These are phyloP conservation scores for Galaxea fascicularis DNA, from an alignment of 92 coral and sea anemone genomes.

Conservation along the genomic window DNA sequence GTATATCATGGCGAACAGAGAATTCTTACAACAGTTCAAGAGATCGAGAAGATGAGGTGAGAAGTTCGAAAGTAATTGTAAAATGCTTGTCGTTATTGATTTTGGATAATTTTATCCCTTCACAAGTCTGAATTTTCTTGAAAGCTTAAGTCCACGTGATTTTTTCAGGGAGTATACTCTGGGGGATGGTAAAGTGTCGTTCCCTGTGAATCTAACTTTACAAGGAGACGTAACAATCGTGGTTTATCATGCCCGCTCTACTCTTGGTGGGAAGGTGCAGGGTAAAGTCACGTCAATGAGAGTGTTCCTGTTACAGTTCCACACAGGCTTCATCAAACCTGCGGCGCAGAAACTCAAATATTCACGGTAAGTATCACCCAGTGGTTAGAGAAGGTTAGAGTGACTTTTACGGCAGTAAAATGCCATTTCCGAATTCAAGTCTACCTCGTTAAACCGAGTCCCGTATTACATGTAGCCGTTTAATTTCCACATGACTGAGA, in stretches of 20 bases:
- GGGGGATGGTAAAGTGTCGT: slow-evolving; percentile 89
- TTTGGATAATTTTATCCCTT: not conserved
- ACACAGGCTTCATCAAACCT: slow-evolving; percentile 94
- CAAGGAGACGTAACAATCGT: slow-evolving; percentile 95
- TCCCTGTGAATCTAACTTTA: slow-evolving; percentile 88
- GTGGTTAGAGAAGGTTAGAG: not conserved
- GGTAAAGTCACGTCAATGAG: slow-evolving; percentile 97
- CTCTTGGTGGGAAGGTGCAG: slow-evolving; percentile 98
- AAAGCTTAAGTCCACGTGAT: not conserved
- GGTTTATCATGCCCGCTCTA: slow-evolving; percentile 95
- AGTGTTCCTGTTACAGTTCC: slow-evolving; percentile 93
- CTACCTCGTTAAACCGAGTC: too few relatives aligned
- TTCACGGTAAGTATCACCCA: slow-evolving; percentile 75
- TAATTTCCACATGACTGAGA: too few relatives aligned
- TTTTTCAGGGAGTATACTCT: slow-evolving; percentile 85
- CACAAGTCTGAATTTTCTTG: too few relatives aligned
- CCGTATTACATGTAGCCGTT: too few relatives aligned
- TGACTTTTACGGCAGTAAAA: too few relatives aligned
- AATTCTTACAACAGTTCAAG: slow-evolving; percentile 91
- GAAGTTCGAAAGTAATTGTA: not conserved
- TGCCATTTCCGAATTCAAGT: too few relatives aligned
- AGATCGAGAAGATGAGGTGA: slow-evolving; percentile 98
- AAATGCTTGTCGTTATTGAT: not conserved
- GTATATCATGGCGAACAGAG: slow-evolving; percentile 94
- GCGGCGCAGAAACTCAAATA: slow-evolving; percentile 93